Conservation (phyloP, 1,140 invertebrate species). For the Archegozetes longisetosus region DNA sequence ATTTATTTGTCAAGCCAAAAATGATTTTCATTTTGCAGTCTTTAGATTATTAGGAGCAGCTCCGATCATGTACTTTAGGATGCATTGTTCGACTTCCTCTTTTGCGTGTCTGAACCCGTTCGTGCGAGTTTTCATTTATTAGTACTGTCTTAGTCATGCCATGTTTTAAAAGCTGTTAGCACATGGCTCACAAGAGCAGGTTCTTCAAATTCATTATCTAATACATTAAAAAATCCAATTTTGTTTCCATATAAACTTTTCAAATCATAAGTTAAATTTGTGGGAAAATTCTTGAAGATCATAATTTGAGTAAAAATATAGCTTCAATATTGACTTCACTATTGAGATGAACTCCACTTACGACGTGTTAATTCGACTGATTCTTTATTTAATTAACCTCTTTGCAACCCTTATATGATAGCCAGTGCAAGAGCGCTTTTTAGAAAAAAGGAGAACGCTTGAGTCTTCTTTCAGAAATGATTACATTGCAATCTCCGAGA, state of each 20-base stretch:
- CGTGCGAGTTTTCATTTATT: not conserved
- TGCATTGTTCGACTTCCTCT: not conserved
- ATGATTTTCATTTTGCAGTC: not conserved
- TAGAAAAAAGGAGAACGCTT: slow-evolving; percentile 37
- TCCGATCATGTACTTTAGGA: not conserved
- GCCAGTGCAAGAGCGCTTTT: slow-evolving; percentile 30
- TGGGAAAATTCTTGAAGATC: no score
- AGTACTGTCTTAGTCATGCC: not conserved
- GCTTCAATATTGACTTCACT: slow-evolving; percentile 31
- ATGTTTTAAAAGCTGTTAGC: not conserved
- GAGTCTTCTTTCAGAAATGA: slow-evolving; percentile 37
- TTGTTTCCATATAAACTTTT: no score
- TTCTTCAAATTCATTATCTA: no score
- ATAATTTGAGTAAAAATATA: slow-evolving; percentile 37
- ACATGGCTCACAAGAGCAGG: no score
- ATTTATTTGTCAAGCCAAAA: slow-evolving; percentile 18
- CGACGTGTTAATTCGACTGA: not conserved
- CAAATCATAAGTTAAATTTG: no score
- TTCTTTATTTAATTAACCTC: not conserved
- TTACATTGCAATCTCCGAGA: slow-evolving; percentile 39
- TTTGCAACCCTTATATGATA: slow-evolving; percentile 23
- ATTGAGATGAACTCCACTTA: slow-evolving; percentile 7
- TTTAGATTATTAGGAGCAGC: not conserved
- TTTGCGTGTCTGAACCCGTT: not conserved
- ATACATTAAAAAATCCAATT: no score